Percentiles rank a stretch among this genome's conserved stretches.
phyloP scores from a whole-genome alignment of 1,140 invertebrate genomes.

The Goniozus legneri region DNA sequence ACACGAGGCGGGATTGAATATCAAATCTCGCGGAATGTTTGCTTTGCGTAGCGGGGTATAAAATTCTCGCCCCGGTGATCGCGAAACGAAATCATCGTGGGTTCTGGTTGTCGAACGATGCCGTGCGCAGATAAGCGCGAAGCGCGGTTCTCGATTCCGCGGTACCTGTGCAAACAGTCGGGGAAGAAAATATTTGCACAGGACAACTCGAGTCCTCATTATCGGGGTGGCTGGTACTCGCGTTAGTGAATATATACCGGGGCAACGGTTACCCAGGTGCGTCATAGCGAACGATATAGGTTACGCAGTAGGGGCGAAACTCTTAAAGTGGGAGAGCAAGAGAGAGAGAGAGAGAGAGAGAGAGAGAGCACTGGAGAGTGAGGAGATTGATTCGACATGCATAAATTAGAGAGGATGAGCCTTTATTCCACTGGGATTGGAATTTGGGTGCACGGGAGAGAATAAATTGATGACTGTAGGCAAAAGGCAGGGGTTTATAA shows the following conservation, averaged over 20 bases:
- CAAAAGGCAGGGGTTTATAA: slow-evolving; percentile 51
- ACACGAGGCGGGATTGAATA: too few relatives aligned
- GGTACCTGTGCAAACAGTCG: slow-evolving; percentile 37
- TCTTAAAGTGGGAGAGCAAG: slow-evolving; percentile 4
- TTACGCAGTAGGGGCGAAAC: neutral
- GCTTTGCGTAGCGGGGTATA: too few relatives aligned
- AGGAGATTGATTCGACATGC: slow-evolving; percentile 53
- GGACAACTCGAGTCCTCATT: slow-evolving; percentile 41
- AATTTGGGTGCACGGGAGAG: slow-evolving; percentile 38
- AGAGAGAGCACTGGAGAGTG: slow-evolving; percentile 12
- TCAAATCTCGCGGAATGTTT: too few relatives aligned
- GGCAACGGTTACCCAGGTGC: slow-evolving; percentile 33
- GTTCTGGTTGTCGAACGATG: too few relatives aligned
- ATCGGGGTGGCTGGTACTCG: slow-evolving; percentile 29
- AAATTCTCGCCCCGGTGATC: slow-evolving; percentile 22
- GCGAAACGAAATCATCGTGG: too few relatives aligned
- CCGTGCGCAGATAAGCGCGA: too few relatives aligned
- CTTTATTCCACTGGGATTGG: slow-evolving; percentile 42
- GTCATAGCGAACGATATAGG: slow-evolving; percentile 7
- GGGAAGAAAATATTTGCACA: slow-evolving; percentile 44
- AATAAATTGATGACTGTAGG: slow-evolving; percentile 52
- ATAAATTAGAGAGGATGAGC: slow-evolving; percentile 53
- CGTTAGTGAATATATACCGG: too few relatives aligned
- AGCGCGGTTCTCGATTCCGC: neutral
- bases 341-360: neutral